Evolutionary conservation across 1,140 invertebrate species (phyloP), one percentile per base, ranked within the genome.

Genomic region (Atta cephalotes): DNA sequence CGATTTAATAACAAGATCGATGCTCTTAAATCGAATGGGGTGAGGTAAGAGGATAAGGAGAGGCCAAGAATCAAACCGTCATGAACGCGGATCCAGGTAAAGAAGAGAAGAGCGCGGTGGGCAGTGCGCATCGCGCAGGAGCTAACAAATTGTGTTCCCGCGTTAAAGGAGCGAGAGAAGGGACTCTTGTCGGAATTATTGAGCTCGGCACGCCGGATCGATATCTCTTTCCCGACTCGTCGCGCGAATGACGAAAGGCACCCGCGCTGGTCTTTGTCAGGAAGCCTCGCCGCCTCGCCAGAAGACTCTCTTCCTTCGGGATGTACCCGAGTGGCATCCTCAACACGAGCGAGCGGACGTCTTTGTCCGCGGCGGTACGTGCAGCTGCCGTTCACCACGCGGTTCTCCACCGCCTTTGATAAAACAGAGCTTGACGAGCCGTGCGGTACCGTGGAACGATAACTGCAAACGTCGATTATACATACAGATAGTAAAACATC

Each of bases 101-200:
- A 74, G 58, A 62, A 25, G 35, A 35, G 39, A 76, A 60, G 66
- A 25, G 28, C 12, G 21, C 53, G 31, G 31, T 25, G 68, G 56
- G 18, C 68, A 62, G 56, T 21, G 70, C 28, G 25, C 56, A 62
- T 82, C 80, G 80, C 39, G 28, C 70, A 74, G 56, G 80, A 81
- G 56, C 70, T 76, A 63, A 62, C 39, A 74, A 84, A 84, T 84
- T 76, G 80, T 58, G 71, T 68, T 84, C 39, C 21, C 80, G 80
- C 80, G 80, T 84, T 84, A 84, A 84, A 76, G 79, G 66, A 71
- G 39, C 25, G 70, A 84, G 80, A 68, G 56, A 58, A 58, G n/a
- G 35, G 28, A 56, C 39, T 18, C 39, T 76, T 35, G 65, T 35
- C 10, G 70, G 80, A 76, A 84, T 84, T 84, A 74, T 84, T 84